These are phyloP conservation scores for Ascidia mentula DNA, from an alignment of 23 tunicate genomes.

Conservation along the genomic window DNA sequence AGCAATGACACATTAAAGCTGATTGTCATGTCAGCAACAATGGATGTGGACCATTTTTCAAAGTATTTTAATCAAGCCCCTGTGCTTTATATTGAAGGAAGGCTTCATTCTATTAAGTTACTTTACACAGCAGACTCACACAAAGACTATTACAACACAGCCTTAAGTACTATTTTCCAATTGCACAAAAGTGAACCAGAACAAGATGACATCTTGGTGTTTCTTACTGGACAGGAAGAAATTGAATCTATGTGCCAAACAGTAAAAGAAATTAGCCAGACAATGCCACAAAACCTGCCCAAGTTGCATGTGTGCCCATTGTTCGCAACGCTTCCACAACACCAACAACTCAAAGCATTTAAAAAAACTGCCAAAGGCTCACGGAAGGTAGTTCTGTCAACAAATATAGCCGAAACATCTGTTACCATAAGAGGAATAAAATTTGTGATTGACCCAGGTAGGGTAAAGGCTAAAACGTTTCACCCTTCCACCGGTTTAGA, in stretches of 20 bases:
- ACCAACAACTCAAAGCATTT: constrained; percentile 79
- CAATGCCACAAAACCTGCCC: constrained; percentile 61
- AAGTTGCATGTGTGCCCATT: constrained; percentile 63
- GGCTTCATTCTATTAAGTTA: constrained; percentile 63
- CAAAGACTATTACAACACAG: constrained; percentile 54
- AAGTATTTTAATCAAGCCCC: constrained; percentile 74
- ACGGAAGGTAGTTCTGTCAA: constrained; percentile 80
- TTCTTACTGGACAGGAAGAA: constrained; percentile 95
- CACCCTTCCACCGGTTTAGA: constrained; percentile 74
- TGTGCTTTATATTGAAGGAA: constrained; percentile 86
- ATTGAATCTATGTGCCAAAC: constrained; percentile 75
- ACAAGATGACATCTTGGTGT: constrained; percentile 82
- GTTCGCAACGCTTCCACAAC: constrained; percentile 73
- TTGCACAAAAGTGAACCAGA: constrained; percentile 71
- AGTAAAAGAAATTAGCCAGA: constrained; percentile 49
- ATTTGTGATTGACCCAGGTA: constrained; percentile 88
- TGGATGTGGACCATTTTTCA: constrained; percentile 95
- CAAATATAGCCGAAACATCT: constrained; percentile 94
- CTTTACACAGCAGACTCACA: constrained; percentile 50
- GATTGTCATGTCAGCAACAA: constrained; percentile 92
- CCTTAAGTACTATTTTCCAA: constrained; percentile 57
- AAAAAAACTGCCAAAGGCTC: constrained; percentile 42
- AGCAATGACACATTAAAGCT: constrained; percentile 37
- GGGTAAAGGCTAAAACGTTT: constrained; percentile 85
- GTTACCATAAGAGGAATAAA: constrained; percentile 91